A percentile compares a stretch with the other conserved stretches of the same genome.
Evolutionary conservation across 2,113 vertebrate genomes (phyloP).

Genomic region (Psittacula cyanocephala): DNA sequence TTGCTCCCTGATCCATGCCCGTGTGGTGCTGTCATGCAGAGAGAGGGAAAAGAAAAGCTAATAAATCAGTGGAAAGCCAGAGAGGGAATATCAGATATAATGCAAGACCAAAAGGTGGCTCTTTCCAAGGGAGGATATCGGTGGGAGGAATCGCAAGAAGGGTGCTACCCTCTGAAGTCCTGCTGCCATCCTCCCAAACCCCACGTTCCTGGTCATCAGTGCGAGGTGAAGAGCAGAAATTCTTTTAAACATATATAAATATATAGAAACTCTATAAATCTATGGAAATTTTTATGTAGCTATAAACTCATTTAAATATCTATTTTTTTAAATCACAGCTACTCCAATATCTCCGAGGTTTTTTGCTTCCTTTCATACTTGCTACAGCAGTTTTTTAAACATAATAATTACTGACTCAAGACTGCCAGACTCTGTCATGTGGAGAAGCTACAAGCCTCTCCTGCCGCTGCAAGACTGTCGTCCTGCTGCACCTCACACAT

Average conservation of each 20-base stretch:
- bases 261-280: background rate
- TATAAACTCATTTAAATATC: background rate
- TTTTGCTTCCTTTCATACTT: background rate
- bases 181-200: background rate
- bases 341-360: background rate
- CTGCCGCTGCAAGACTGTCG: background rate
- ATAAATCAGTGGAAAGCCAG: background rate
- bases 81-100: background rate
- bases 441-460: background rate
- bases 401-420: background rate
- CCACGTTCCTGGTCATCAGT: rapidly evolving
- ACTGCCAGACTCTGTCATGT: background rate
- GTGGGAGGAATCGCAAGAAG: background rate
- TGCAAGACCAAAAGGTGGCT: rapidly evolving
- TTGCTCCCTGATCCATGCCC: background rate
- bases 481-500: slow-evolving; percentile 13
- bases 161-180: background rate
- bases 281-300: background rate
- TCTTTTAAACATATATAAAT: background rate
- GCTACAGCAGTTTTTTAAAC: background rate
- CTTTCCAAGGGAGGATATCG: background rate
- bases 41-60: background rate
- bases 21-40: background rate
- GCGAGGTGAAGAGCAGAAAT: background rate
- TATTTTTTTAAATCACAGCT: background rate